Percentiles rank a stretch among this genome's conserved stretches.
Conservation (phyloP, 2,888 invertebrate species). For the Cremastobaeus sp. region DNA sequence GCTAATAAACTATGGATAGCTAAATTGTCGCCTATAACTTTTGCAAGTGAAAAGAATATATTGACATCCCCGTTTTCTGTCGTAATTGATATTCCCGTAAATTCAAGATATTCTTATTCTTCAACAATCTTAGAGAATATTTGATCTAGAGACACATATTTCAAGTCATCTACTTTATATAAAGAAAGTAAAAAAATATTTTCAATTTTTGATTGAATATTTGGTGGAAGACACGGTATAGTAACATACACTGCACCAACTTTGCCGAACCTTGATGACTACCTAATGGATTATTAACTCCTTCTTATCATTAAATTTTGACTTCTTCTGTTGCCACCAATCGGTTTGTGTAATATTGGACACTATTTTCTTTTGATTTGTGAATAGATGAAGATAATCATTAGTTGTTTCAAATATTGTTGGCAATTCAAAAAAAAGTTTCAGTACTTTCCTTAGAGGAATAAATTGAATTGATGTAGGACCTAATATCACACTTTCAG, state of each 20-base stretch:
- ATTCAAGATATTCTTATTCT: constrained; percentile 6
- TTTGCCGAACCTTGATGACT: constrained; percentile 42
- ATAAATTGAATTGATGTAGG: constrained; percentile 25
- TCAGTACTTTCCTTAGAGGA: constrained; percentile 27
- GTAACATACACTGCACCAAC: constrained; percentile 44
- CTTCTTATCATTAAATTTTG: constrained; percentile 1
- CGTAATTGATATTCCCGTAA: constrained; percentile 3
- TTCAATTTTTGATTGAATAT: constrained; percentile 36
- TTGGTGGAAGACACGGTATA: constrained; percentile 49
- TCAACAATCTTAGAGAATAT: constrained; percentile 4
- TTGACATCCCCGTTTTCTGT: background rate
- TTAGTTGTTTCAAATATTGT: constrained; percentile 19
- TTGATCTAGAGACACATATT: constrained; percentile 4
- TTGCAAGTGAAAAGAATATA: background rate
- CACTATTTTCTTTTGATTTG: background rate
- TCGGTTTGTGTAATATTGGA: constrained; percentile 44
- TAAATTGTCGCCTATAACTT: constrained; percentile 53
- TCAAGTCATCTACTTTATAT: constrained; percentile 25
- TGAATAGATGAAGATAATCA: constrained; percentile 18
- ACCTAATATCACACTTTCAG: background rate
- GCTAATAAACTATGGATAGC: constrained; percentile 42
- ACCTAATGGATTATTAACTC: constrained; percentile 51
- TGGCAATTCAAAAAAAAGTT: constrained; percentile 41
- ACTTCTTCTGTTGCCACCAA: constrained; percentile 26
- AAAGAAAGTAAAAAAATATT: constrained; percentile 44